Conservation (phyloP, 1,140 invertebrate species). For the Aradophagus sp. region DNA sequence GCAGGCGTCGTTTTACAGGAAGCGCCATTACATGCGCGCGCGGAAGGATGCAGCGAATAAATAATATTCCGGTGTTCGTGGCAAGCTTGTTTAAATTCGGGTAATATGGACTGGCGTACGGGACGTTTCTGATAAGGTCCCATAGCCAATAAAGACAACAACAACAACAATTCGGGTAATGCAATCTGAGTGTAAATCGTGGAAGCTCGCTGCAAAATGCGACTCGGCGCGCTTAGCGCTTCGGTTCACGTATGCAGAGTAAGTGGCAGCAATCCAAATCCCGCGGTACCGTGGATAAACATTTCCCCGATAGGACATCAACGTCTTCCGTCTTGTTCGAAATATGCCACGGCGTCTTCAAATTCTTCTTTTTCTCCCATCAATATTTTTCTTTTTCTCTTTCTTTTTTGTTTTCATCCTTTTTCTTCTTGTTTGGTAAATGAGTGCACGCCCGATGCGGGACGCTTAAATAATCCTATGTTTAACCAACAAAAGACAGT, state of each 20-base stretch:
- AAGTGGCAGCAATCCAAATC: constrained; percentile 72
- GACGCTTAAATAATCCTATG: constrained; percentile 26
- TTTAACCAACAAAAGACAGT: constrained; percentile 17
- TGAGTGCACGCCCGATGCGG: constrained; percentile 6
- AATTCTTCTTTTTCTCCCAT: constrained; percentile 24
- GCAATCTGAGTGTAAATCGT: constrained; percentile 68
- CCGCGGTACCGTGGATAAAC: constrained; percentile 64
- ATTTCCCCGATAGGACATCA: constrained; percentile 64
- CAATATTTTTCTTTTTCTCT: background rate
- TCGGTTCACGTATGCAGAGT: constrained; percentile 69
- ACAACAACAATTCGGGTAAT: too few species aligned
- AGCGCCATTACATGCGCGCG: too few species aligned
- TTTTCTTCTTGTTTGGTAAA: too few species aligned
- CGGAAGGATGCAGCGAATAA: too few species aligned
- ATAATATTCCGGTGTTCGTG: too few species aligned
- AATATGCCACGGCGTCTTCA: constrained; percentile 21
- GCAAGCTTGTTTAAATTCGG: too few species aligned
- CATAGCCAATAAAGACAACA: too few species aligned
- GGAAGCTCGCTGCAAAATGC: constrained; percentile 59
- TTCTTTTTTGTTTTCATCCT: too few species aligned
- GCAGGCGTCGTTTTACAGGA: too few species aligned
- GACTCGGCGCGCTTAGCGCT: constrained; percentile 61
- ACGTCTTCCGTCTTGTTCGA: constrained; percentile 36
- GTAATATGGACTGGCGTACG: too few species aligned
- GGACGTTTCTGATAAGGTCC: too few species aligned